Base-by-base conservation (phyloP, 2,888 invertebrate species). In the Callyntrura guangdongensis region DNA sequence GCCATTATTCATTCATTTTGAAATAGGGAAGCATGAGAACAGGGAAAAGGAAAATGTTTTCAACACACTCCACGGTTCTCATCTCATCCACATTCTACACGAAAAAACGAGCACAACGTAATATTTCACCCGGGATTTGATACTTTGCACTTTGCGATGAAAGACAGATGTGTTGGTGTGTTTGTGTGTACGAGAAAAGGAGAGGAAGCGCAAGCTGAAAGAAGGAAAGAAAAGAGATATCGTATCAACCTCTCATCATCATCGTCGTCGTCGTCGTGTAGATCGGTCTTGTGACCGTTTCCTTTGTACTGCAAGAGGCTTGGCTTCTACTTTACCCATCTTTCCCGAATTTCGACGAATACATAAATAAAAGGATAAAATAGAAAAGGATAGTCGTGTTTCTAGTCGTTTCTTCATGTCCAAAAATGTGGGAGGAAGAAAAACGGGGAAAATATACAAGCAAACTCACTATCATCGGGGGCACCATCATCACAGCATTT, bases 111-210 rank as follows among this genome's bases (percentile, higher is more conserved):
- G 53, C 79, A 49, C 79, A 84, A 49, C 11, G 14, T 81, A 59
- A 81, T 53, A 89, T 89, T 85, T 85, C 89, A 89, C 89, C 89
- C 89, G 89, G 89, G 89, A 89, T 77, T 89, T 82, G 61, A 79
- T 89, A 84, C 81, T 17, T 20, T 74, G 20, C 72, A 25, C 59
- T 47, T 25, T 77, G 25, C 53, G 22, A 25, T 22, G 25, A 36
- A 59, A 82, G 69, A 72, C 83, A 89, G 79, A 84, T 89, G 89
- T 89, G 64, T 49, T 6, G 0, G 20, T 17, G 17, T 11, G 45
- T 47, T 9, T 17, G 17, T 4, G 8, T 17, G 61, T 17, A 17
- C 8, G 61, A 17, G 61, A 17, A 17, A 25, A 9, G 11, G 17
- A 77, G 64, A 47, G 53, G 67, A 89, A 74, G 53, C 64, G 11